Evolutionary conservation across 2,797 vertebrate species (phyloP).

Genomic region (Austrolebias charrua): DNA sequence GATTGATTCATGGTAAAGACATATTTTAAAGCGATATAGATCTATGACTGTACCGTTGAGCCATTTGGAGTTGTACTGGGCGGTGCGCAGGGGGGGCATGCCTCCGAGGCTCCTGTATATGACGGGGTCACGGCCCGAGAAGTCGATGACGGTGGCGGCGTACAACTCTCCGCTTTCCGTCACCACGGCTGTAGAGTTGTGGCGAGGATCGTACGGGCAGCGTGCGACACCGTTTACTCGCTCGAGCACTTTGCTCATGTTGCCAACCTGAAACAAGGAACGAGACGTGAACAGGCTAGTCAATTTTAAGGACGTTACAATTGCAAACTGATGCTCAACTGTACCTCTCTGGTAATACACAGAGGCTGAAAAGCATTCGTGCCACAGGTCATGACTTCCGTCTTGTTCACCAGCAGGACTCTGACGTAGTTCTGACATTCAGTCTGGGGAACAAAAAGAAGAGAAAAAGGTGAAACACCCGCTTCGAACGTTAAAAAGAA

Average conservation of each 20-base stretch:
- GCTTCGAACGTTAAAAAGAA: no score
- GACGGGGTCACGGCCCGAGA: constrained; percentile 95
- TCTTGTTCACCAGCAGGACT: constrained; percentile 91
- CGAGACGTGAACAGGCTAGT: not conserved
- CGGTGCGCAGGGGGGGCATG: constrained; percentile 92
- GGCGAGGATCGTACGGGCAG: constrained; percentile 95
- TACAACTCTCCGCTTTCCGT: constrained; percentile 95
- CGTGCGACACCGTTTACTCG: constrained; percentile 95
- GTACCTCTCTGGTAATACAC: constrained; percentile 92
- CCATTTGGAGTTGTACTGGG: constrained; percentile 99
- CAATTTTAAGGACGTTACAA: not conserved
- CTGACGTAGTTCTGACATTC: constrained; percentile 98
- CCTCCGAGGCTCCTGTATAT: constrained; percentile 97
- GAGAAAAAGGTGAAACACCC: not conserved
- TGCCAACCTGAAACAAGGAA: constrained; percentile 84
- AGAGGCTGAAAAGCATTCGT: constrained; percentile 96
- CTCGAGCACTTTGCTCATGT: constrained; percentile 91
- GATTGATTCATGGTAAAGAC: no score
- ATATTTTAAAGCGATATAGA: not conserved
- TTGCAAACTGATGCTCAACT: not conserved
- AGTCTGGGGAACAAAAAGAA: constrained; percentile 71
- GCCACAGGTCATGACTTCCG: constrained; percentile 94
- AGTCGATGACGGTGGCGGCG: constrained; percentile 97
- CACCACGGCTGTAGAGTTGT: constrained; percentile 97
- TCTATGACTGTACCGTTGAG: constrained; percentile 86